Conservation (phyloP, 2,888 invertebrate genomes). For the Cabera pusaria region DNA sequence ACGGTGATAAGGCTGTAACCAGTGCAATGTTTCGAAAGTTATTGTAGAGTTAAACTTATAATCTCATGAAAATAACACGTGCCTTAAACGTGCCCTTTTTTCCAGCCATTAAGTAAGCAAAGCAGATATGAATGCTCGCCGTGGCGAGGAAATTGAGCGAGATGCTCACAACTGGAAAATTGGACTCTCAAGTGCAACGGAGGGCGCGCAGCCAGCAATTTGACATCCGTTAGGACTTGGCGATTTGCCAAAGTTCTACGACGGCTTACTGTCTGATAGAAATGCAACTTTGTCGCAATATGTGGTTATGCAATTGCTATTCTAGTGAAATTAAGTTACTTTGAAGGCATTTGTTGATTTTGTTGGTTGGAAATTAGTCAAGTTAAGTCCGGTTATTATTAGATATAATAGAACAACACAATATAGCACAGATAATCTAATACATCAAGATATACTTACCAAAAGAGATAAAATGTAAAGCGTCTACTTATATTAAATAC, state of each 20-base stretch:
- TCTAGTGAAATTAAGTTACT: too few relatives aligned
- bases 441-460: too few relatives aligned
- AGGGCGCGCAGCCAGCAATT: conserved; percentile 36
- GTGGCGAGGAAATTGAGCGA: conserved; percentile 21
- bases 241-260: conserved; percentile 41
- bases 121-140: conserved; percentile 29
- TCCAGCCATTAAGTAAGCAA: conserved; percentile 16
- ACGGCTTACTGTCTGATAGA: conserved; percentile 23
- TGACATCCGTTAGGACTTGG: conserved; percentile 41
- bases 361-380: too few relatives aligned
- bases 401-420: too few relatives aligned
- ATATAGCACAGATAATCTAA: too few relatives aligned
- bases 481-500: too few relatives aligned
- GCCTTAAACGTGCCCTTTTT: conserved; percentile 11
- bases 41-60: background rate
- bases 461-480: too few relatives aligned
- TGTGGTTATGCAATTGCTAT: conserved; percentile 37
- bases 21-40: too few relatives aligned
- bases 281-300: conserved; percentile 25
- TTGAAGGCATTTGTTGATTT: too few relatives aligned
- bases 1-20: too few relatives aligned
- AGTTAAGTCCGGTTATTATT: too few relatives aligned
- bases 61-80: background rate
- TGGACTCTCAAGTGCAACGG: conserved; percentile 40
- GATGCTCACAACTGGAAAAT: conserved; percentile 46